Evolutionary conservation across 2,113 vertebrate genomes (phyloP), one percentile per base, ranked within the genome.

Genomic region (Oophaga pumilio): DNA sequence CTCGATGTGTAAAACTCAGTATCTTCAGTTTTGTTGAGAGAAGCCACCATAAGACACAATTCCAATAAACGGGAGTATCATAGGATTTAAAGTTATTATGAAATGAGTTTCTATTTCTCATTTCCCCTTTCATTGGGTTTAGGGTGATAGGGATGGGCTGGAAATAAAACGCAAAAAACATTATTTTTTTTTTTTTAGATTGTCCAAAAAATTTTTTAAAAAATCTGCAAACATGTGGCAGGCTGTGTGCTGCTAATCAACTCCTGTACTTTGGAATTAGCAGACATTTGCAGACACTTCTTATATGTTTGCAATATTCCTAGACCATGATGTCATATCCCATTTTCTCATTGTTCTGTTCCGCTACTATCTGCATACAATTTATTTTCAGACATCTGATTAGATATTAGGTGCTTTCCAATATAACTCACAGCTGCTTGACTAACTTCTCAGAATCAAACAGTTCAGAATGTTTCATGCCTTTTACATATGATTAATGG

Each of bases 321-420:
- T 82, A 52, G 1, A 88, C 15, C 24, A 77, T 0, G 6, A 15
- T 85, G 24, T 69, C 53, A 78, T 14, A 88, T 2, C n/a, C 57
- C 15, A 60, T 1, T 82, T 88, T 18, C 15, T 73, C 26, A 22
- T 0, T 84, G 11, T 78, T 84, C 49, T 59, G 57, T 85, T 88
- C 43, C 43, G 62, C 2, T 15, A 43, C 71, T 86, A 83, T 33
- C 81, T 49, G 5, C 9, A 53, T n/a, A 74, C 9, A 86, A 74
- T 85, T 74, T 71, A 60, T 24, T 89, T 81, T 81, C 50, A 88
- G 76, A 87, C 60, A 22, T 88, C 66, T 76, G 26, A 78, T 87
- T 12, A 85, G 22, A 26, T 82, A 33, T 76, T 64, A 33, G 0
- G 33, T 50, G 80, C n/a, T 86, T 90, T 71, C 18, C 1, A 71